Base-by-base conservation (phyloP, 2,113 vertebrate genomes). In the Pseudorhombus dupliciocellatus region DNA sequence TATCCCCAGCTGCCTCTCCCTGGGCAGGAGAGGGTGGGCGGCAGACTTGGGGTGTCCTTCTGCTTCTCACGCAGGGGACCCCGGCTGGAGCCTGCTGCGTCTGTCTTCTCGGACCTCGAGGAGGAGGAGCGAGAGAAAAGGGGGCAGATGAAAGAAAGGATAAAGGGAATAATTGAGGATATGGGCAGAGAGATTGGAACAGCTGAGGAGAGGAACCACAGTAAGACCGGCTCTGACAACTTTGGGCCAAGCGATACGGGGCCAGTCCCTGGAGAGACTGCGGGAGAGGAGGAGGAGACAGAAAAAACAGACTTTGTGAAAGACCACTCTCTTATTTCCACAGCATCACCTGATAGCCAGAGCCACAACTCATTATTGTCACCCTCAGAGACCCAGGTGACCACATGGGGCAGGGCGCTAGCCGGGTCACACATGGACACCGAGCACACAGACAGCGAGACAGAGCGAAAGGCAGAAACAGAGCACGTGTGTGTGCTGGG, bases 71-170 rank as follows among this genome's bases (percentile, higher is more conserved):
- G 94, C 87, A 96, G 97, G 80, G 95, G 95, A 70, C 91, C 96
- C 73, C 95, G 95, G 83, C 94, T 99, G 4, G 97, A 99, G 83
- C 98, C 97, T 18, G 98, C 95, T 1, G 98, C 98, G 24, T 96
- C 97, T 0, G 96, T 98, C 84, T 99, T 99, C 89, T 97, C 93
- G 15, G 97, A 99, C 89, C 94, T 93, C 46, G 97, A 99, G 76
- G 94, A 91, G 69, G 50, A 90, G 73, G 83, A 92, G 80, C 69
- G 93, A 92, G 92, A 87, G 61, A 88, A 95, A 63, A 89, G 94
- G 62, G 73, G 86, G 31, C 80, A 80, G 77, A 90, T 88, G 73
- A 90, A 75, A 60, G 83, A 90, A 9, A 80, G 86, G 66, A 89
- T 90, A 77, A 88, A 79, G 51, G 81, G 62, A 30, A 88, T 90